Conservation (phyloP, 2,888 invertebrate genomes). For the Sisyra nigra region DNA sequence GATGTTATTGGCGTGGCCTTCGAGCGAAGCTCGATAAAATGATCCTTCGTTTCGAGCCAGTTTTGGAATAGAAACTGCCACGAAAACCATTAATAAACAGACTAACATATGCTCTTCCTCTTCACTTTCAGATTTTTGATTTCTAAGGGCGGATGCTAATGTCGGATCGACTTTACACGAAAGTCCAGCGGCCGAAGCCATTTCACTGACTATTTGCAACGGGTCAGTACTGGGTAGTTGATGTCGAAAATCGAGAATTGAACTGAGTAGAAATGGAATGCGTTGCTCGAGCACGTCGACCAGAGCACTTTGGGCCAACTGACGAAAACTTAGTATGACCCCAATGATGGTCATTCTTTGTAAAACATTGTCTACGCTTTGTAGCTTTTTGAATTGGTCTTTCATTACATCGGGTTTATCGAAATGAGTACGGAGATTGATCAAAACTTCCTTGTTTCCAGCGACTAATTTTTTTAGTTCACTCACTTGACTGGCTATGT, state of each 20-base stretch:
- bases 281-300: conserved; percentile 85
- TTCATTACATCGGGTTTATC: conserved; percentile 98
- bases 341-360: conserved; percentile 97
- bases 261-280: conserved; percentile 90
- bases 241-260: conserved; percentile 86
- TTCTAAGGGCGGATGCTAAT: conserved; percentile 73
- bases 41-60: conserved; percentile 82
- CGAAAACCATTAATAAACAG: conserved; percentile 95
- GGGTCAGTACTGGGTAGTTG: conserved; percentile 83
- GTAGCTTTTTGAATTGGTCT: conserved; percentile 79
- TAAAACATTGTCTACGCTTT: conserved; percentile 86
- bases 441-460: conserved; percentile 82
- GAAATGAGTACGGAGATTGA: conserved; percentile 84
- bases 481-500: conserved; percentile 93
- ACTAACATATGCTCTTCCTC: conserved; percentile 89
- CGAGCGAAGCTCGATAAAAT: conserved; percentile 70
- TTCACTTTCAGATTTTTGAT: conserved; percentile 74
- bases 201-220: conserved; percentile 83
- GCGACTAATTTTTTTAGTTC: conserved; percentile 87
- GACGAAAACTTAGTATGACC: conserved; percentile 89
- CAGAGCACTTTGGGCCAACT: conserved; percentile 84
- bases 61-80: conserved; percentile 93
- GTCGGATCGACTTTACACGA: conserved; percentile 91
- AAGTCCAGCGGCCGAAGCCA: conserved; percentile 93
- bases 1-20: conserved; percentile 96